These are phyloP conservation scores for Dicyrtoma fusca DNA, from an alignment of 2,888 invertebrate genomes.

Conservation along the genomic window DNA sequence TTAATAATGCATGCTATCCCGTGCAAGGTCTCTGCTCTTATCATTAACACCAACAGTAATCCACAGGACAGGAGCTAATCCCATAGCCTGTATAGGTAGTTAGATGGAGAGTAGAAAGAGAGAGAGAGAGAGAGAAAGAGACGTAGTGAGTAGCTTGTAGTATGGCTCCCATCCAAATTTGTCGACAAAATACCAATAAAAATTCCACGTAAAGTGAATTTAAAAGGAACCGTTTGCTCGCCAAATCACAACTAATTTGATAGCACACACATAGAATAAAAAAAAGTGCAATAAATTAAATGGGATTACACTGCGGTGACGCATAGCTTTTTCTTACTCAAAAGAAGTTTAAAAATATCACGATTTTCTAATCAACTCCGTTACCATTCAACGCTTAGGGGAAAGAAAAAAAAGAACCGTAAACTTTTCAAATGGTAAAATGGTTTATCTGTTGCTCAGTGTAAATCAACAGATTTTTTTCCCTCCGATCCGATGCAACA, in stretches of 20 bases:
- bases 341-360: constrained; percentile 37
- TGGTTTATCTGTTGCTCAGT: too few relatives aligned
- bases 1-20: too few relatives aligned
- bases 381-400: not conserved
- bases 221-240: constrained; percentile 10
- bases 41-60: too few relatives aligned
- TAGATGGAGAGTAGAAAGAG: too few relatives aligned
- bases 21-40: too few relatives aligned
- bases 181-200: not conserved
- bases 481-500: not conserved
- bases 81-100: too few relatives aligned
- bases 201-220: constrained; percentile 6
- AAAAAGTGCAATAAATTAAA: constrained; percentile 34
- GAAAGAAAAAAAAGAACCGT: too few relatives aligned
- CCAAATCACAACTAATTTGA: constrained; percentile 17
- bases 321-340: constrained; percentile 20
- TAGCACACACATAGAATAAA: not conserved
- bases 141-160: too few relatives aligned
- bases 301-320: constrained; percentile 26
- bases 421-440: too few relatives aligned
- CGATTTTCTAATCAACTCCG: constrained; percentile 34
- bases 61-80: too few relatives aligned
- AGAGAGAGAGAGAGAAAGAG: too few relatives aligned
- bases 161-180: constrained; percentile 5
- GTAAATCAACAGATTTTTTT: too few relatives aligned